These are phyloP conservation scores for Pelodytes ibericus DNA, from an alignment of 2,797 vertebrate genomes.

Conservation along the genomic window DNA sequence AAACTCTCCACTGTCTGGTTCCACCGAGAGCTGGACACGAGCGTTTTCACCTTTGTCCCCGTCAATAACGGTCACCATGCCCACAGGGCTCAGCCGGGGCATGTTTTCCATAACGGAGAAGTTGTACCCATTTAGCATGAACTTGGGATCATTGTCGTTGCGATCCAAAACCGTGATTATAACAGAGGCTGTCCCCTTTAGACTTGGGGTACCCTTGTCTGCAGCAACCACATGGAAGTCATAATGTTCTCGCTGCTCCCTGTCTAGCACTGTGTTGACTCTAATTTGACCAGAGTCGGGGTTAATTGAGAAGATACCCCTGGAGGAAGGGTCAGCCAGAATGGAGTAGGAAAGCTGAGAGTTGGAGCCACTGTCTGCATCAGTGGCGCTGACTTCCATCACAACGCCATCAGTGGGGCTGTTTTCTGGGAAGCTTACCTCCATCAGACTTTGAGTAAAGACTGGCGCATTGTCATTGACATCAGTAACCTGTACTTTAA, in stretches of 20 bases:
- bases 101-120: slow-evolving; percentile 97
- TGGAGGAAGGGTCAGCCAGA: slow-evolving; percentile 72
- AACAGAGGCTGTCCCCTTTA: slow-evolving; percentile 91
- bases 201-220: slow-evolving; percentile 90
- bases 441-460: slow-evolving; percentile 84
- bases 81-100: slow-evolving; percentile 90
- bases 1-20: slow-evolving; percentile 94
- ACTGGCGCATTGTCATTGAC: slow-evolving; percentile 90
- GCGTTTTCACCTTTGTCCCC: slow-evolving; percentile 93
- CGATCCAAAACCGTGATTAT: slow-evolving; percentile 89
- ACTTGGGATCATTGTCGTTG: slow-evolving; percentile 98
- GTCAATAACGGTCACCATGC: slow-evolving; percentile 94
- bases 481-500: slow-evolving; percentile 93
- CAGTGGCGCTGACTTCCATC: slow-evolving; percentile 82
- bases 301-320: slow-evolving; percentile 88
- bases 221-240: slow-evolving; percentile 88
- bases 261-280: slow-evolving; percentile 87
- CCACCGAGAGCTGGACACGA: slow-evolving; percentile 83
- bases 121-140: slow-evolving; percentile 94
- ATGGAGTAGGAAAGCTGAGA: slow-evolving; percentile 90
- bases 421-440: slow-evolving; percentile 89
- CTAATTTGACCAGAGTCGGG: slow-evolving; percentile 83
- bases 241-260: slow-evolving; percentile 86
- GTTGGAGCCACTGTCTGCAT: slow-evolving; percentile 92
- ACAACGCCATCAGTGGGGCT: slow-evolving; percentile 87